phyloP scores from a whole-genome alignment of 1,140 invertebrate species.

The Heliconius himera region DNA sequence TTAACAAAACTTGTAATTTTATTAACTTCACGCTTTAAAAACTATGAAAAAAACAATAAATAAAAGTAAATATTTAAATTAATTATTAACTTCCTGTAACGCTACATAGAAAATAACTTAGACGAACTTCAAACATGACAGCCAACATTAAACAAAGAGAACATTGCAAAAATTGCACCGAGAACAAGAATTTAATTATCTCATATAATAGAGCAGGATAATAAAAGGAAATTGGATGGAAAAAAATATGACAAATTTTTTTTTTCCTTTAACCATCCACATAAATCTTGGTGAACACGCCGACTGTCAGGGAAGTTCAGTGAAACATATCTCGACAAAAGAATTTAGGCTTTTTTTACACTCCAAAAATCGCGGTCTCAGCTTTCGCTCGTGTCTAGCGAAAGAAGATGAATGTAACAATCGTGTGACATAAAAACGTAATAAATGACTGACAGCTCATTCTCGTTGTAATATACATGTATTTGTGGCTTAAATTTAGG shows the following conservation, averaged over 20 bases:
- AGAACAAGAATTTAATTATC: conserved; percentile 10
- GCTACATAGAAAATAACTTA: too few species aligned
- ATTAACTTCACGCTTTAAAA: too few species aligned
- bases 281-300: conserved; percentile 34
- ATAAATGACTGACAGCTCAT: conserved; percentile 16
- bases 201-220: not conserved
- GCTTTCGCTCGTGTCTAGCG: conserved; percentile 23
- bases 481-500: not conserved
- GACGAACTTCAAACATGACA: too few species aligned
- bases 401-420: conserved; percentile 35
- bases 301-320: conserved; percentile 30
- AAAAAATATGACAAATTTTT: conserved; percentile 29
- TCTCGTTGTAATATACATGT: not conserved
- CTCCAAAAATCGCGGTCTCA: conserved; percentile 30
- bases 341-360: conserved; percentile 30
- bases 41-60: too few species aligned
- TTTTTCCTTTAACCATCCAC: conserved; percentile 21
- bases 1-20: too few species aligned
- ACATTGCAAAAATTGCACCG: not conserved
- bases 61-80: too few species aligned
- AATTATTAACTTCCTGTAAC: too few species aligned
- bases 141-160: not conserved
- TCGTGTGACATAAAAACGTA: conserved; percentile 26
- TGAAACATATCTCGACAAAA: conserved; percentile 35
- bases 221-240: conserved; percentile 14